phyloP scores from a whole-genome alignment of 2,113 vertebrate genomes.

The Litocranius walleri region DNA sequence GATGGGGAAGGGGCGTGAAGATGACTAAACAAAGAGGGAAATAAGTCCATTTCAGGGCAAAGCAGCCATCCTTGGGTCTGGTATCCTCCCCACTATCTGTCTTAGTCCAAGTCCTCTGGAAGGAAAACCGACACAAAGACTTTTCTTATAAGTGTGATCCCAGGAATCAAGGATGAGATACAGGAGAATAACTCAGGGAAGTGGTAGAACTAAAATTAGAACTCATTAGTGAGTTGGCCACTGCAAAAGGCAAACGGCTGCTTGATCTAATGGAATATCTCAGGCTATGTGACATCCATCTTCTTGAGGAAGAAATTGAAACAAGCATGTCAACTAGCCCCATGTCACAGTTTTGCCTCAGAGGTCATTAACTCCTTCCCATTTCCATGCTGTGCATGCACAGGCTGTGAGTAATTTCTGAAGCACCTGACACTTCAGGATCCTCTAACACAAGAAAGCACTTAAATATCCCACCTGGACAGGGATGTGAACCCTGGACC shows the following conservation, averaged over 20 bases:
- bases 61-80: not conserved
- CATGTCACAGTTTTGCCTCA: not conserved
- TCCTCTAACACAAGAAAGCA: rapidly evolving
- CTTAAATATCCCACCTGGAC: rapidly evolving
- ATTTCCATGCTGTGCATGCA: not conserved
- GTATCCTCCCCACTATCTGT: not conserved
- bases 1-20: not conserved
- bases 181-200: not conserved
- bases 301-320: not conserved
- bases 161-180: not conserved
- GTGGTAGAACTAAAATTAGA: not conserved
- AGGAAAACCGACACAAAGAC: not conserved
- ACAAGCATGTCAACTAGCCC: not conserved
- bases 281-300: not conserved
- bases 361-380: not conserved
- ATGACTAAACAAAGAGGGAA: not conserved
- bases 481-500: not conserved
- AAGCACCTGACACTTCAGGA: not conserved
- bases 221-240: not conserved
- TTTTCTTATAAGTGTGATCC: not conserved
- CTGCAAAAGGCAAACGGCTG: not conserved
- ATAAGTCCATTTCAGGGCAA: not conserved
- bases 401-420: not conserved
- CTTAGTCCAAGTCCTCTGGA: not conserved
- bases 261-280: not conserved